Percentiles rank a stretch among this genome's conserved stretches.
Evolutionary conservation across 2,113 vertebrate species (phyloP).

Genomic region (Crotophaga sulcirostris): DNA sequence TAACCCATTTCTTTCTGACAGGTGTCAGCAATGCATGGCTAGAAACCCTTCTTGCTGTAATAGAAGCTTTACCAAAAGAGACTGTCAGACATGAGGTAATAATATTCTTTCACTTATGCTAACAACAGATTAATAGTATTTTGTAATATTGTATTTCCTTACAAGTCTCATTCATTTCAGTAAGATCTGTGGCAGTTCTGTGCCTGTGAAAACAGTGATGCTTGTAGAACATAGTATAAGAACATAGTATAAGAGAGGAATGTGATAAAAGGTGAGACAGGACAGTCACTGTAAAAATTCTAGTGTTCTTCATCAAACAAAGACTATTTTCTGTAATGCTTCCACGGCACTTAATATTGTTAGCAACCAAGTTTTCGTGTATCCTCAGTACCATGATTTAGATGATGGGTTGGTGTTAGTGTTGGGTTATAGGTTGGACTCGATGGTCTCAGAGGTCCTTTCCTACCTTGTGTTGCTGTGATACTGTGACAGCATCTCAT

Average conservation of each 20-base stretch:
- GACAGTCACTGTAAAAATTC: not conserved
- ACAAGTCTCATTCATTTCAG: not conserved
- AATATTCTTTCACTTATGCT: not conserved
- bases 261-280: not conserved
- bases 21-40: slow-evolving; percentile 93
- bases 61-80: slow-evolving; percentile 91
- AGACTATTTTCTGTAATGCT: not conserved
- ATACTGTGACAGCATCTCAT: not conserved
- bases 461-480: too few relatives aligned
- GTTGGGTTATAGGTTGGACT: too few relatives aligned
- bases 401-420: too few relatives aligned
- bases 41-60: slow-evolving; percentile 89
- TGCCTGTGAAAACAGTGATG: not conserved
- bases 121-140: not conserved
- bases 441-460: too few relatives aligned
- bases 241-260: not conserved
- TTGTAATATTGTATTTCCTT: not conserved
- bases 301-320: not conserved
- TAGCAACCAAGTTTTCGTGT: not conserved
- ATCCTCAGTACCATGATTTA: too few relatives aligned
- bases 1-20: slow-evolving; percentile 63
- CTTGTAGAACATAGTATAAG: not conserved
- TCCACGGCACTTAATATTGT: not conserved
- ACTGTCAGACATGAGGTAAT: slow-evolving; percentile 92
- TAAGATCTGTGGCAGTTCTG: not conserved